phyloP scores from a whole-genome alignment of 2,113 vertebrate genomes.

The Plecturocebus donacophilus region DNA sequence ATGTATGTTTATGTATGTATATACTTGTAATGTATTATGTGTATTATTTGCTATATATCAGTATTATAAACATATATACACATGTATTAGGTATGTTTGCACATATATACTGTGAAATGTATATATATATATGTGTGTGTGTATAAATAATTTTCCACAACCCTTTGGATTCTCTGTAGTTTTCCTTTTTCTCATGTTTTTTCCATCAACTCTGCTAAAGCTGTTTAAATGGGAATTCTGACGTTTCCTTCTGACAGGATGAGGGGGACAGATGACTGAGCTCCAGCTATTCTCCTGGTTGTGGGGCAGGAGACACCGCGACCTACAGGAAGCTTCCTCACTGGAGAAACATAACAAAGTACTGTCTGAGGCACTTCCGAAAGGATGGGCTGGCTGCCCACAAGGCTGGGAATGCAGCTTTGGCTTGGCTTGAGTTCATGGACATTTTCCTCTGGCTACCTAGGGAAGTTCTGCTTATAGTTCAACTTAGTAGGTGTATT shows the following conservation, averaged over 20 bases:
- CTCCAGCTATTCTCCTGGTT: neutral
- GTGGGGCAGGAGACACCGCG: conserved; percentile 7
- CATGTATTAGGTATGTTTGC: neutral
- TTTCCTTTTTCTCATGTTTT: conserved; percentile 30
- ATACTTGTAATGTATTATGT: neutral
- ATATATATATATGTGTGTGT: neutral
- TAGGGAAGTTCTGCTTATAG: neutral
- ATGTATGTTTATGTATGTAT: neutral
- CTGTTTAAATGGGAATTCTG: conserved; percentile 19
- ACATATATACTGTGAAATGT: neutral
- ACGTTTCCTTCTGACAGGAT: conserved; percentile 45
- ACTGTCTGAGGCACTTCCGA: conserved; percentile 52
- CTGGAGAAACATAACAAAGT: neutral
- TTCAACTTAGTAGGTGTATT: neutral
- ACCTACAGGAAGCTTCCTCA: conserved; percentile 66
- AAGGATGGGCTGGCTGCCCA: conserved; percentile 39
- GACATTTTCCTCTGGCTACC: neutral
- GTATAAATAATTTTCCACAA: conserved; percentile 12
- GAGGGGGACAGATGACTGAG: conserved; percentile 39
- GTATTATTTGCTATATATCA: neutral
- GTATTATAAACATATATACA: neutral
- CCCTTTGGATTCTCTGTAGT: neutral
- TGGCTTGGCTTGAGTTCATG: conserved; percentile 45
- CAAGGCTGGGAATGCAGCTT: neutral
- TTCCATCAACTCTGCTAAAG: conserved; percentile 28